Conservation (phyloP, 1,140 invertebrate species). For the Zaprionus vittiger region DNA sequence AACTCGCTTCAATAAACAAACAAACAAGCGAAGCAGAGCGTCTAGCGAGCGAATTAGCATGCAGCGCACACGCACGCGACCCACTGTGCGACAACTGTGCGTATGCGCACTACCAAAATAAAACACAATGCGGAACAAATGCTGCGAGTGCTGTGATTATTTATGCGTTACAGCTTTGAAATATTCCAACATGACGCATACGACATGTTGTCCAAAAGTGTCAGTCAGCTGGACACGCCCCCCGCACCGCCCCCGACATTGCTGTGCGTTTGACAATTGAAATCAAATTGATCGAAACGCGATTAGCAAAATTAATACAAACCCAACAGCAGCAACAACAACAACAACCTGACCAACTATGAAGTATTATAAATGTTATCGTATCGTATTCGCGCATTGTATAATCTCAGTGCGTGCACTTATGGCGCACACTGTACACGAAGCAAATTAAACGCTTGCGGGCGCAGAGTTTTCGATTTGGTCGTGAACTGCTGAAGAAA, state of each 20-base stretch:
- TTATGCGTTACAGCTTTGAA: conserved; percentile 75
- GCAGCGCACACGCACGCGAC: conserved; percentile 63
- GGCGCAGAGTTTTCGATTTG: conserved; percentile 21
- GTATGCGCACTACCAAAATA: conserved; percentile 59
- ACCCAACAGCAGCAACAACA: conserved; percentile 27
- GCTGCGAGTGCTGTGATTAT: conserved; percentile 54
- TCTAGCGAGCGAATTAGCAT: conserved; percentile 52
- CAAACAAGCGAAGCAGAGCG: conserved; percentile 22
- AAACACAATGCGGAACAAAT: conserved; percentile 69
- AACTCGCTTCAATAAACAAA: conserved; percentile 64
- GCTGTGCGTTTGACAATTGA: conserved; percentile 68
- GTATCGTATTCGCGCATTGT: conserved; percentile 54
- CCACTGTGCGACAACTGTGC: conserved; percentile 77
- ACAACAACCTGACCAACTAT: conserved; percentile 40
- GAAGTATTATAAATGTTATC: conserved; percentile 55
- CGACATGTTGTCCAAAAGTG: conserved; percentile 68
- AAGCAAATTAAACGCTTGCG: conserved; percentile 12
- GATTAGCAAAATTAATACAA: conserved; percentile 75
- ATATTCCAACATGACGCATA: conserved; percentile 73
- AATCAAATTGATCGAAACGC: conserved; percentile 78
- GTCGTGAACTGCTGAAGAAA: not conserved
- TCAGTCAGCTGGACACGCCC: conserved; percentile 45
- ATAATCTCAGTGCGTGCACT: conserved; percentile 64
- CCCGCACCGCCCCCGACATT: conserved; percentile 31
- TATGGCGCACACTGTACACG: conserved; percentile 45